Evolutionary conservation across 1,140 invertebrate genomes (phyloP), one percentile per base, ranked within the genome.

Genomic region (Cherax quadricarinatus): DNA sequence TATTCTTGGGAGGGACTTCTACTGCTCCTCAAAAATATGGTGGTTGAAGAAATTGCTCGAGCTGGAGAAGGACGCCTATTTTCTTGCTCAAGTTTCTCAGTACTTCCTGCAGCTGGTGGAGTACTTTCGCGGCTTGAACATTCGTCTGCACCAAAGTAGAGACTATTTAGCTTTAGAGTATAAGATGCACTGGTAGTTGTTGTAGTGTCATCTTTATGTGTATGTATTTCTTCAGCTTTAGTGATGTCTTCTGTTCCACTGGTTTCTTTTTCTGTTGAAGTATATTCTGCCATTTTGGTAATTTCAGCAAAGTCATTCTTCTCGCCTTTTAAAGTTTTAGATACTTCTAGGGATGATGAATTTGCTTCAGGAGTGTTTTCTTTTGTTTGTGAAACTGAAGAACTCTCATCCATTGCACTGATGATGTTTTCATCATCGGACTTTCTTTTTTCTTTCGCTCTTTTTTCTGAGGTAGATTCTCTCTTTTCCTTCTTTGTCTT

Each of bases 1-100:
- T 48, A 91, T 3, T 91, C 90, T 53, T 91, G 75, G n/a, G 90
- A 86, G n/a, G 84, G 84, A 86, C 84, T 91, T 49, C 85, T 51
- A 66, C 82, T 85, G 75, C 41, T 70, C 48, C 78, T 86, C 48
- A 91, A 51, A 60, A 86, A 91, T 66, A 91, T 91, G 62, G 90
- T 91, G 49, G 90, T 91, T 21, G 83, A 70, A n/a, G 83, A 80
- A 24, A 91, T 66, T 24, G 84, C 90, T 70, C 90, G n/a, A 4
- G 21, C 83, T 18, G 84, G 73, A 24, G 60, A 57, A n/a, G 78
- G 83, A 7, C 90, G 83, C 16, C 78, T 21, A 70, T 24, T 86
- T 41, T 87, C 90, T 18, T 78, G 24, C 18, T 91, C 90, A 49
- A 87, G 78, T 79, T 81, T 60, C 21, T 83, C 70, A 30, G 24